These are phyloP conservation scores for Calliphora vomitoria DNA, from an alignment of 2,888 invertebrate genomes.

Conservation along the genomic window DNA sequence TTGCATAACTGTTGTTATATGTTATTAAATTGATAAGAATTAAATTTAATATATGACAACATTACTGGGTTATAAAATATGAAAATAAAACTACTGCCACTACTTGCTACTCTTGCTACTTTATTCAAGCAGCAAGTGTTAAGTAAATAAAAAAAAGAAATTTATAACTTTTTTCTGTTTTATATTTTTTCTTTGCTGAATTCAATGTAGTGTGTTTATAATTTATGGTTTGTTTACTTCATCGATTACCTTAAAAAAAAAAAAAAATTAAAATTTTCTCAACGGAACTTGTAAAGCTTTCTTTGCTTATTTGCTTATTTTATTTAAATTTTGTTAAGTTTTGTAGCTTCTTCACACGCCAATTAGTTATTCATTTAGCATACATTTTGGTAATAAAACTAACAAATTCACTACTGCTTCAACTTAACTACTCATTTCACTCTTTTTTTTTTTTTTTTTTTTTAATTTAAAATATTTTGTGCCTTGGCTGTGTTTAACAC, in stretches of 20 bases:
- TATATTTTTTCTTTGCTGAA: conserved; percentile 14
- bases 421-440: conserved; percentile 18
- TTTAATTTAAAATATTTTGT: conserved; percentile 11
- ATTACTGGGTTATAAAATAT: not conserved
- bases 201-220: conserved; percentile 12
- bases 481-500: not conserved
- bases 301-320: conserved; percentile 5
- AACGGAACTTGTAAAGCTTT: conserved; percentile 61
- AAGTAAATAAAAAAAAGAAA: conserved; percentile 4
- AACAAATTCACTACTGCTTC: conserved; percentile 36
- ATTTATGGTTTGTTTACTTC: conserved; percentile 69
- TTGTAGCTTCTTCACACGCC: conserved; percentile 59
- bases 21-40: conserved; percentile 69
- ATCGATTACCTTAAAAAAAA: conserved; percentile 53
- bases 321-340: not conserved
- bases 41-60: conserved; percentile 35
- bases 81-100: not conserved
- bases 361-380: conserved; percentile 74
- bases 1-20: conserved; percentile 70
- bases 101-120: too few relatives aligned
- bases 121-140: not conserved
- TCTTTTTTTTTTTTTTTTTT: conserved; percentile 28
- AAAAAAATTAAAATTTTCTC: conserved; percentile 54
- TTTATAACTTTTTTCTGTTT: not conserved
- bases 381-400: conserved; percentile 64